A percentile compares a stretch with the other conserved stretches of the same genome.
Conservation (phyloP, 1,140 invertebrate genomes). For the Pachyrhynchus sulphureomaculatus region DNA sequence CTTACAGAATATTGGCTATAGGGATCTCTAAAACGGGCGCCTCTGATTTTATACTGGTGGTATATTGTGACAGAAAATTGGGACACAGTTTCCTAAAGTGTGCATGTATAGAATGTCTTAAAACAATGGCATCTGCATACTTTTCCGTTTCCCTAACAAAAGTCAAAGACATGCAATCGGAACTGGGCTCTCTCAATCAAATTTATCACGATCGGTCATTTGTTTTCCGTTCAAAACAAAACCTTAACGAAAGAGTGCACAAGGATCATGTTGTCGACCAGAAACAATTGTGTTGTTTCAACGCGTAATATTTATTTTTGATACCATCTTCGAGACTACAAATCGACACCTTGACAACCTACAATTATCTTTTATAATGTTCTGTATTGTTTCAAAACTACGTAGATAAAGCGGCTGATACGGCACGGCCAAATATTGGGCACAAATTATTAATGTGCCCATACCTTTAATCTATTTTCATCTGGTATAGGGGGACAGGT, state of each 20-base stretch:
- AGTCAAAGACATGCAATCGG: constrained; percentile 49
- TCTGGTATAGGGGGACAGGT: constrained; percentile 25
- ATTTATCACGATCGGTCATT: constrained; percentile 48
- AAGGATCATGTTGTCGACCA: constrained; percentile 27
- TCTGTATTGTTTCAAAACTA: constrained; percentile 49
- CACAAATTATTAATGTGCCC: constrained; percentile 41
- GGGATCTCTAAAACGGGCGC: no score
- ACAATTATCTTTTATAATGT: constrained; percentile 51
- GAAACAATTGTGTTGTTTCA: constrained; percentile 45
- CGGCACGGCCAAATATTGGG: constrained; percentile 42
- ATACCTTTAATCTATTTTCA: constrained; percentile 31
- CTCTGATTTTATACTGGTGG: no score
- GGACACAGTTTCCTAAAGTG: constrained; percentile 45
- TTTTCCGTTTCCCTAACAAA: constrained; percentile 47
- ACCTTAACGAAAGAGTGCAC: constrained; percentile 33
- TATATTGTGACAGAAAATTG: constrained; percentile 31
- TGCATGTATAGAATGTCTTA: constrained; percentile 48
- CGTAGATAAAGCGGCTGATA: constrained; percentile 43
- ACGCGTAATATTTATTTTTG: constrained; percentile 52
- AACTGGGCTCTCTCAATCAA: constrained; percentile 50
- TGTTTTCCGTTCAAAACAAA: constrained; percentile 33
- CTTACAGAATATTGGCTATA: no score
- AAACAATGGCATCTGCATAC: constrained; percentile 51
- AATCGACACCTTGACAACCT: constrained; percentile 53
- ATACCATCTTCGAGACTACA: constrained; percentile 50